Conservation (phyloP, 2,113 vertebrate genomes). For the Athene noctua region DNA sequence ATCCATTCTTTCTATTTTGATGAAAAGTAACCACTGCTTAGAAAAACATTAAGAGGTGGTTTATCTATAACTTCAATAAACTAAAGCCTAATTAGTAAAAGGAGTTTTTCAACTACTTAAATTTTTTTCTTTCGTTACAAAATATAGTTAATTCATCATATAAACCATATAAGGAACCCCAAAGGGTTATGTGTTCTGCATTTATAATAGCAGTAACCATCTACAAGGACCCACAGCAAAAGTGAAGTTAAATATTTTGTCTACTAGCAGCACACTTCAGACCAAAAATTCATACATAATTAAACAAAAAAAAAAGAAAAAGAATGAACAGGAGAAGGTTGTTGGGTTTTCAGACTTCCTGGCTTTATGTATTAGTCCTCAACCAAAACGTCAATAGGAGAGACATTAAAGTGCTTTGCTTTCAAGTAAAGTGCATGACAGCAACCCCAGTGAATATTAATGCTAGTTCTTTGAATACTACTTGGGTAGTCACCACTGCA, state of each 20-base stretch:
- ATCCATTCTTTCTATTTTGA: neutral
- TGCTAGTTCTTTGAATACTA: neutral
- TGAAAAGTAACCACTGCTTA: neutral
- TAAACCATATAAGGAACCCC: neutral
- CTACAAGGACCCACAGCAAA: neutral
- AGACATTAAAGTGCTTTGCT: neutral
- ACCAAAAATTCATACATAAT: constrained; percentile 5
- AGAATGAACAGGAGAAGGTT: neutral
- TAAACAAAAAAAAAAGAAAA: neutral
- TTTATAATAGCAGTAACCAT: neutral
- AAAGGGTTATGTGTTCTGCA: neutral
- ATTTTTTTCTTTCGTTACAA: neutral
- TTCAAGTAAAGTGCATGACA: neutral
- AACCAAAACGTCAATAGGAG: neutral
- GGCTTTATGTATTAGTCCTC: neutral
- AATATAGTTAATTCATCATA: neutral
- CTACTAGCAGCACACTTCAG: neutral
- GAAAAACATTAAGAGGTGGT: neutral
- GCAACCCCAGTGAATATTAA: neutral
- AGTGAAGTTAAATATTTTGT: neutral
- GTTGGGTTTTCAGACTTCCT: neutral
- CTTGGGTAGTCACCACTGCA: neutral
- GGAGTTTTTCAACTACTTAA: neutral
- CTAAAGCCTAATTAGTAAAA: neutral
- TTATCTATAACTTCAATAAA: neutral